phyloP scores from a whole-genome alignment of 2,888 invertebrate genomes.

The Epinotia bilunana region DNA sequence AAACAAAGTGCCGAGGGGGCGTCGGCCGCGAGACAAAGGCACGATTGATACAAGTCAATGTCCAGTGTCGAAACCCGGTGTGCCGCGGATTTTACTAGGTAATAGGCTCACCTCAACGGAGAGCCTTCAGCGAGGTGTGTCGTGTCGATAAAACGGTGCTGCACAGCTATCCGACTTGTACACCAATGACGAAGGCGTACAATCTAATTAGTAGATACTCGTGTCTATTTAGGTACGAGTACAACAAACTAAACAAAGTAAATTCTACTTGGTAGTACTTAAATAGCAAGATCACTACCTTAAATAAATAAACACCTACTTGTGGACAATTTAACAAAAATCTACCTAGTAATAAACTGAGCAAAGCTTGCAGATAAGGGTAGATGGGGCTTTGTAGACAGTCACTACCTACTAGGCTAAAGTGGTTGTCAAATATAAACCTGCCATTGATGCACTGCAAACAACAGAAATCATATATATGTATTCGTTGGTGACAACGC shows the following conservation, averaged over 20 bases:
- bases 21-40: constrained; percentile 79
- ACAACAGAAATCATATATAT: neutral
- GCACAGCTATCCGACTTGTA: neutral
- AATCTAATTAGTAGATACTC: too few relatives aligned
- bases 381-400: too few relatives aligned
- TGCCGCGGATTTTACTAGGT: constrained; percentile 54
- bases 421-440: too few relatives aligned
- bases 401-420: too few relatives aligned
- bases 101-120: constrained; percentile 52
- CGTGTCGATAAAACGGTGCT: neutral
- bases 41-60: constrained; percentile 72
- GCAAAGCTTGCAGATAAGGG: too few relatives aligned
- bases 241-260: too few relatives aligned
- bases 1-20: constrained; percentile 67
- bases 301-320: too few relatives aligned
- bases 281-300: too few relatives aligned
- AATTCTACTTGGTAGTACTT: too few relatives aligned
- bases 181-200: neutral
- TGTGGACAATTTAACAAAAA: too few relatives aligned
- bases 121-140: neutral
- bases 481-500: neutral
- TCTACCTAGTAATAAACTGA: too few relatives aligned
- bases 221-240: too few relatives aligned
- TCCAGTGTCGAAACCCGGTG: constrained; percentile 74
- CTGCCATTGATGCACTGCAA: neutral